Evolutionary conservation across 2,888 invertebrate genomes (phyloP).

Genomic region (Lordiphosa andalusiaca): DNA sequence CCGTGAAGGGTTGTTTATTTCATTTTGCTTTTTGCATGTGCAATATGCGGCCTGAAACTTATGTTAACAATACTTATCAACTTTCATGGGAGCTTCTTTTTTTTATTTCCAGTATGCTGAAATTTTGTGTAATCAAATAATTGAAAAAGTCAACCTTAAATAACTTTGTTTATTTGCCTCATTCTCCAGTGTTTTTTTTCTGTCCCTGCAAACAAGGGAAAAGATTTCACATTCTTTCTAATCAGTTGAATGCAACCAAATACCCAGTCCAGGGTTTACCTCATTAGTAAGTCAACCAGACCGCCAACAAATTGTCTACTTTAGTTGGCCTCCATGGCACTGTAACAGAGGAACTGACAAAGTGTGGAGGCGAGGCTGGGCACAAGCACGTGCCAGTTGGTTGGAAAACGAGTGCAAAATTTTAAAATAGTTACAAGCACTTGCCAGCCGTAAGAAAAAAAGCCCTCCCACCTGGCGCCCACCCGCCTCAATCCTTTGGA

Average conservation of each 20-base stretch:
- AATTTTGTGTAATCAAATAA: neutral
- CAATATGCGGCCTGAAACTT: too few relatives aligned
- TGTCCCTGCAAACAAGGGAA: conserved; percentile 4
- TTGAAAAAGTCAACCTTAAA: neutral
- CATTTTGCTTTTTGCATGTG: too few relatives aligned
- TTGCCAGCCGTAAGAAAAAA: conserved; percentile 20
- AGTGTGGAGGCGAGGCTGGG: conserved; percentile 10
- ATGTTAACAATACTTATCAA: too few relatives aligned
- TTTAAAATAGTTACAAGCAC: conserved; percentile 47
- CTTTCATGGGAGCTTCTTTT: too few relatives aligned
- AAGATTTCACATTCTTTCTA: conserved; percentile 34
- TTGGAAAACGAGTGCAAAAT: conserved; percentile 51
- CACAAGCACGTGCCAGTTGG: conserved; percentile 41
- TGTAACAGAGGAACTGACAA: conserved; percentile 2
- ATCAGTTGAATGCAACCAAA: conserved; percentile 23
- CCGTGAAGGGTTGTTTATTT: too few relatives aligned
- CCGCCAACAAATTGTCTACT: conserved; percentile 47
- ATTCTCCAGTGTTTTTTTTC: neutral
- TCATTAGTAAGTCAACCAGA: conserved; percentile 56
- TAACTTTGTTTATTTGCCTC: neutral
- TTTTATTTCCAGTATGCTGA: too few relatives aligned
- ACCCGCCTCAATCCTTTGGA: conserved; percentile 22
- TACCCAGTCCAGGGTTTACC: conserved; percentile 27
- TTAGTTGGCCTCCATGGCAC: conserved; percentile 23
- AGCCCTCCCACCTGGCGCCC: conserved; percentile 10